A percentile compares a stretch with the other conserved stretches of the same genome.
phyloP scores from a whole-genome alignment of 2,888 invertebrate species.

The Lomographa bimaculata region DNA sequence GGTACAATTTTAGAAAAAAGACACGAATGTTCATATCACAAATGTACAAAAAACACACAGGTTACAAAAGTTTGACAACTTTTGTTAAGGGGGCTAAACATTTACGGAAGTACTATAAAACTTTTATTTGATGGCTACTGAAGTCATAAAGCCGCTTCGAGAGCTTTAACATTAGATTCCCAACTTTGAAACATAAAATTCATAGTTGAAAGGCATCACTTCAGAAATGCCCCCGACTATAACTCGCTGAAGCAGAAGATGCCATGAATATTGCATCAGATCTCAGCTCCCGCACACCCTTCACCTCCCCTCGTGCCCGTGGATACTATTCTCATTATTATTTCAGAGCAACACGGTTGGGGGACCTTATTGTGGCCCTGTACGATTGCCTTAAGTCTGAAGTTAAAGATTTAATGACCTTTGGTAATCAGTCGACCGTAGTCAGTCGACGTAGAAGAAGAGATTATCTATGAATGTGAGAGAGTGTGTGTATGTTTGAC shows the following conservation, averaged over 20 bases:
- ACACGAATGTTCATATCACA: too few species aligned
- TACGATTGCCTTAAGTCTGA: constrained; percentile 16
- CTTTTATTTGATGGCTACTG: too few species aligned
- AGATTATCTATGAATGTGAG: too few species aligned
- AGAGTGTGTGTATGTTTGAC: too few species aligned
- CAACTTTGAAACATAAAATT: constrained; percentile 10
- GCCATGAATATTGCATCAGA: constrained; percentile 36
- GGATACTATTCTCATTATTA: constrained; percentile 30
- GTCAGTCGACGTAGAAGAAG: too few species aligned
- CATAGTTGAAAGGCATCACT: constrained; percentile 15
- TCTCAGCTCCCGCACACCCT: constrained; percentile 3
- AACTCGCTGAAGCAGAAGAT: constrained; percentile 15
- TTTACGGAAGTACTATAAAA: too few species aligned
- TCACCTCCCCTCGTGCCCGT: constrained; percentile 12
- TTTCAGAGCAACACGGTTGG: constrained; percentile 25
- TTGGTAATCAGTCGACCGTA: not conserved
- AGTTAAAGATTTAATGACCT: constrained; percentile 1
- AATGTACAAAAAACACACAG: too few species aligned
- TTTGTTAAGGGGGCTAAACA: too few species aligned
- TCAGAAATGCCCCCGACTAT: constrained; percentile 18
- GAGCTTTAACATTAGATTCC: too few species aligned
- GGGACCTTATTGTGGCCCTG: constrained; percentile 22
- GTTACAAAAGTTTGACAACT: too few species aligned
- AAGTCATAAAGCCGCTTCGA: too few species aligned
- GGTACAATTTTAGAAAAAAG: too few species aligned